phyloP scores from a whole-genome alignment of 2,888 invertebrate genomes.

The Diploptera punctata region DNA sequence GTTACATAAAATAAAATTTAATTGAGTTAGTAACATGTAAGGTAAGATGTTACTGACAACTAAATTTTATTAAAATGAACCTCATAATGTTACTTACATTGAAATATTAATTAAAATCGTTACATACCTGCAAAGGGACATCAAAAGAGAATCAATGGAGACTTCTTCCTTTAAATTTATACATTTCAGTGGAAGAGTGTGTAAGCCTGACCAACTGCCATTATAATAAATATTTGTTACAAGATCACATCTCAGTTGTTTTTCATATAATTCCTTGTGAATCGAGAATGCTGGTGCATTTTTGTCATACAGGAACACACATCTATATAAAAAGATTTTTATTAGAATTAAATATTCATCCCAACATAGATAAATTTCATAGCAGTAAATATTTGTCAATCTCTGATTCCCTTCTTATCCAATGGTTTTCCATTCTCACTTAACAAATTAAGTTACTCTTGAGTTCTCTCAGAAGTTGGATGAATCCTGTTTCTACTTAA shows the following conservation, averaged over 20 bases:
- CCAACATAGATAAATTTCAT: not conserved
- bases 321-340: constrained; percentile 48
- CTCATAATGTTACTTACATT: too few species aligned
- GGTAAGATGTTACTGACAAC: not conserved
- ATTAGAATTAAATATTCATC: not conserved
- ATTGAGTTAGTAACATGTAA: not conserved
- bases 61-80: too few species aligned
- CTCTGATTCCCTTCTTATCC: not conserved
- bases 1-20: not conserved
- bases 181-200: not conserved
- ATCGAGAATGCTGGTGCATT: constrained; percentile 34
- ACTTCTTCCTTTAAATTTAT: not conserved
- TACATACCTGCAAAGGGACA: not conserved
- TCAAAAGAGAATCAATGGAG: not conserved
- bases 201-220: constrained; percentile 35
- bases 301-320: constrained; percentile 40
- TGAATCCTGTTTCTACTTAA: too few species aligned
- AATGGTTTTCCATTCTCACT: not conserved
- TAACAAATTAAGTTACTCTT: too few species aligned
- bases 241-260: constrained; percentile 35
- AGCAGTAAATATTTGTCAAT: too few species aligned
- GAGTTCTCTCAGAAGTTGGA: too few species aligned
- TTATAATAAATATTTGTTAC: constrained; percentile 30
- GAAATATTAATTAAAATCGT: too few species aligned
- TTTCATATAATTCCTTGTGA: constrained; percentile 44